Evolutionary conservation across 2,888 invertebrate genomes (phyloP).

Genomic region (Agapostemon virescens): DNA sequence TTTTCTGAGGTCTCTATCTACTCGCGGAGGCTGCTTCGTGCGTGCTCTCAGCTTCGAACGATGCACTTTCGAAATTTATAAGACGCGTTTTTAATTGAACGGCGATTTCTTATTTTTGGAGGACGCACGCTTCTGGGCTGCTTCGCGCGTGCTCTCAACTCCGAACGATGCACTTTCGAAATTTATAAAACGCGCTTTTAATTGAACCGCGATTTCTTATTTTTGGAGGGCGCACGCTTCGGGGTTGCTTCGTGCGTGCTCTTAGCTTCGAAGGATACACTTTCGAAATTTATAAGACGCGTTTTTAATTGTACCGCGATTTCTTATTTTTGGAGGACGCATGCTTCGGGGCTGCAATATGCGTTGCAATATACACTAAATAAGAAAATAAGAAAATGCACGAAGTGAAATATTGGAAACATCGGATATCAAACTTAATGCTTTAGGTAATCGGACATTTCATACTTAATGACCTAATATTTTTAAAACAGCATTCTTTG

Average conservation of each 20-base stretch:
- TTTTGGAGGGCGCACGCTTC: too few species aligned
- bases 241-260: not conserved
- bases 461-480: too few species aligned
- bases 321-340: not conserved
- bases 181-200: not conserved
- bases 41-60: not conserved
- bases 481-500: too few species aligned
- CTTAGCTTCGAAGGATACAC: not conserved
- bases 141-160: not conserved
- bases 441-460: too few species aligned
- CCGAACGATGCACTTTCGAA: not conserved
- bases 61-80: not conserved
- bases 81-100: not conserved
- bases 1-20: not conserved
- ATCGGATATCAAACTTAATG: too few species aligned
- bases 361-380: too few species aligned
- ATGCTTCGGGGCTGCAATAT: too few species aligned
- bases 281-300: not conserved
- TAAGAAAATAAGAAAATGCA: too few species aligned
- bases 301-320: not conserved
- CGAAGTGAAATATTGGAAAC: too few species aligned
- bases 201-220: not conserved
- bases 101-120: not conserved
- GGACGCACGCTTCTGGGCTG: too few species aligned
- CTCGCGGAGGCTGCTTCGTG: not conserved